Evolutionary conservation across 2,113 vertebrate genomes (phyloP).

Genomic region (Melanotaenia duboulayi): DNA sequence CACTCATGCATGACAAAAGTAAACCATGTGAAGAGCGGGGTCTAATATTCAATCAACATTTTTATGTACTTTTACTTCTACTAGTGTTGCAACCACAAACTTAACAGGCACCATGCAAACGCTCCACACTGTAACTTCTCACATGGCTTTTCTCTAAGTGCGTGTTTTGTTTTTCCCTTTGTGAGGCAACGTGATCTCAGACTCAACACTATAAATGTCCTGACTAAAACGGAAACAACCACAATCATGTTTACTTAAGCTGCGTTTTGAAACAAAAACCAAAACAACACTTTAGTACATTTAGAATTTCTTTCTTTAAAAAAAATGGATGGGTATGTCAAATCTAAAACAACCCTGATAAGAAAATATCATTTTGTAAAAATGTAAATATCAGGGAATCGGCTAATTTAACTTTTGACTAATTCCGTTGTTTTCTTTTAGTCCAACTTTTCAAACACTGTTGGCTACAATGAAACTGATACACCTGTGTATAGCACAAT

Average conservation of each 20-base stretch:
- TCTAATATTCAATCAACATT: too few relatives aligned
- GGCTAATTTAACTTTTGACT: not conserved
- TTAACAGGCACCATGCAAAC: not conserved
- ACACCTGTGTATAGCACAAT: conserved; percentile 31
- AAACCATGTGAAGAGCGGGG: not conserved
- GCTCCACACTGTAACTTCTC: conserved; percentile 8
- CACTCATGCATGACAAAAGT: not conserved
- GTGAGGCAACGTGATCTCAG: conserved; percentile 55
- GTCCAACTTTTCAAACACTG: not conserved
- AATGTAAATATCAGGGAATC: not conserved
- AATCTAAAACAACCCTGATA: not conserved
- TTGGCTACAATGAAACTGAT: conserved; percentile 30
- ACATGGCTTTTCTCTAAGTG: conserved; percentile 6
- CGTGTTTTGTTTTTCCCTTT: conserved; percentile 50
- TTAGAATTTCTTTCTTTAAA: not conserved
- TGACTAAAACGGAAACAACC: conserved; percentile 34
- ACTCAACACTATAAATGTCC: conserved; percentile 45
- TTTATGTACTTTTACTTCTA: not conserved
- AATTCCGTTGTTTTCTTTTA: not conserved
- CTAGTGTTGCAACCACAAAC: not conserved
- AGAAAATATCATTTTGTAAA: not conserved
- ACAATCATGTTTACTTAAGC: conserved; percentile 15
- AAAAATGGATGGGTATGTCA: not conserved
- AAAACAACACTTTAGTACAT: not conserved
- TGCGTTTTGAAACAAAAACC: conserved; percentile 41